A percentile compares a stretch with the other conserved stretches of the same genome.
These are phyloP conservation scores for Hemicrepidius hirtus DNA, from an alignment of 2,888 invertebrate species.

Conservation along the genomic window DNA sequence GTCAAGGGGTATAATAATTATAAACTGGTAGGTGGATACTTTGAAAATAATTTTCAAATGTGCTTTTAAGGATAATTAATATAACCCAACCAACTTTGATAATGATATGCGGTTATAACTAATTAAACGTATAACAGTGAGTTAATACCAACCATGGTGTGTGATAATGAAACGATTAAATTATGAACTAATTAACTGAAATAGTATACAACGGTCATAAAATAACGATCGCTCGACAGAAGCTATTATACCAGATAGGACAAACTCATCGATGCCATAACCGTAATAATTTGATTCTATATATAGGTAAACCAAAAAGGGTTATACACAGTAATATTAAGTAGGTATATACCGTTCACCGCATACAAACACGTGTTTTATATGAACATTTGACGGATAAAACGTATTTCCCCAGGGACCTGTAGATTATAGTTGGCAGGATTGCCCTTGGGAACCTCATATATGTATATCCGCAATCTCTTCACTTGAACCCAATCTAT, in stretches of 20 bases:
- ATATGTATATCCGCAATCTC: slow-evolving; percentile 38
- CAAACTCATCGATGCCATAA: slow-evolving; percentile 41
- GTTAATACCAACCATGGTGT: too few species aligned
- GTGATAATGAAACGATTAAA: slow-evolving; percentile 5
- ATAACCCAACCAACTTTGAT: too few species aligned
- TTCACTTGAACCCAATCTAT: slow-evolving; percentile 48
- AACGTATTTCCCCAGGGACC: slow-evolving; percentile 64
- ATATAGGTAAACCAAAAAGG: slow-evolving; percentile 13
- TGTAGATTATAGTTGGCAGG: slow-evolving; percentile 62
- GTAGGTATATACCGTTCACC: slow-evolving; percentile 31
- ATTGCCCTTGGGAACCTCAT: slow-evolving; percentile 49
- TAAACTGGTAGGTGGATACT: too few species aligned
- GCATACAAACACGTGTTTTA: slow-evolving; percentile 47
- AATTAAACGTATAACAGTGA: too few species aligned
- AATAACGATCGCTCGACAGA: neutral
- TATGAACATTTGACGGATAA: slow-evolving; percentile 64
- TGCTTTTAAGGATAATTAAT: too few species aligned
- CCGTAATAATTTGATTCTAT: slow-evolving; percentile 32
- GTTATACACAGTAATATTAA: slow-evolving; percentile 36
- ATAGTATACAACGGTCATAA: slow-evolving; percentile 15
- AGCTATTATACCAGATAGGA: slow-evolving; percentile 4
- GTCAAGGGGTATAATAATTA: too few species aligned
- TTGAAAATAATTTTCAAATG: too few species aligned
- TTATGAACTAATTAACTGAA: slow-evolving; percentile 29
- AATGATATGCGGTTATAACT: too few species aligned